phyloP scores from a whole-genome alignment of 53 echinoderm and acorn worm species.

The Echinometra lucunter region DNA sequence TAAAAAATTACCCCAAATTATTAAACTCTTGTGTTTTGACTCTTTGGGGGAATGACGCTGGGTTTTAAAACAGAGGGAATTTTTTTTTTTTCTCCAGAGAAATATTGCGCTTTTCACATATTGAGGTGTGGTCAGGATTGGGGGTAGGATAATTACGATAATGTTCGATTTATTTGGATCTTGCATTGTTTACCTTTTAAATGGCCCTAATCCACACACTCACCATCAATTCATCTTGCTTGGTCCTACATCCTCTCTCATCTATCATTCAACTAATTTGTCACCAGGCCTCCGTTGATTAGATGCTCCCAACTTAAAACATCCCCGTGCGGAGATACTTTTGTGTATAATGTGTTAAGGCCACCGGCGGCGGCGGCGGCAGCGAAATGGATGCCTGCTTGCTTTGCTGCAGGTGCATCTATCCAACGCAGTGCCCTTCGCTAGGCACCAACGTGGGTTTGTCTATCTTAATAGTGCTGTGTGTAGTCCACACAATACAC shows the following conservation, averaged over 20 bases:
- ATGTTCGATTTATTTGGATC: not conserved
- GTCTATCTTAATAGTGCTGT: not conserved
- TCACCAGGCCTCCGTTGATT: constrained; percentile 10
- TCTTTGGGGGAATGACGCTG: too few relatives aligned
- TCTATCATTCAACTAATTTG: constrained; percentile 5
- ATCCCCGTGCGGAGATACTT: not conserved
- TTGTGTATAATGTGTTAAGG: not conserved
- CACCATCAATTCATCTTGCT: constrained; percentile 38
- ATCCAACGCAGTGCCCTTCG: not conserved
- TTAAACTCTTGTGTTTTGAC: too few relatives aligned
- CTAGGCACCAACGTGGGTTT: not conserved
- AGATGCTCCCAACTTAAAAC: constrained; percentile 18
- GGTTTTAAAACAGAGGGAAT: too few relatives aligned
- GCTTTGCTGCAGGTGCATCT: constrained; percentile 4
- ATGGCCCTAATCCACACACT: not conserved
- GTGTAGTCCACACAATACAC: not conserved
- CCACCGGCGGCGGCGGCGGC: not conserved
- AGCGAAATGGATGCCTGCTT: constrained; percentile 41
- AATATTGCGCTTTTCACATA: not conserved
- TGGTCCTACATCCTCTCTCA: not conserved
- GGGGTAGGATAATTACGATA: not conserved
- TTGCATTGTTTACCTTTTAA: constrained; percentile 8
- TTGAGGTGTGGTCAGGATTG: not conserved
- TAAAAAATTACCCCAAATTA: too few relatives aligned
- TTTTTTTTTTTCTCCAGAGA: not conserved